These are phyloP conservation scores for Butorides virescens DNA, from an alignment of 2,113 vertebrate genomes.

Conservation along the genomic window DNA sequence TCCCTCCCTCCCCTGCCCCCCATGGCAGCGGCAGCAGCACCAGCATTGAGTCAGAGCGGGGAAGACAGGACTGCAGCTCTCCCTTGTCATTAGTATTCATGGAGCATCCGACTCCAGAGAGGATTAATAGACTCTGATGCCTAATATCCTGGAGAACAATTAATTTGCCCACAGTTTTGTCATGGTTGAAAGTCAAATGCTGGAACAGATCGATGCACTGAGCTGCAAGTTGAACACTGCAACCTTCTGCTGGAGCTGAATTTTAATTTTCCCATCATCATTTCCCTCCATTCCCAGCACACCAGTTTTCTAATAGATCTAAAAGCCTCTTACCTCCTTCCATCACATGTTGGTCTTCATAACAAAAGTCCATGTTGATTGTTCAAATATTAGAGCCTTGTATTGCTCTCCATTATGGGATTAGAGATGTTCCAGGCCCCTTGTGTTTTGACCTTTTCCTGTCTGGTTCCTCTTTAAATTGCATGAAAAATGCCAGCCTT, in stretches of 20 bases:
- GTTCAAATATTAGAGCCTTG: conserved; percentile 38
- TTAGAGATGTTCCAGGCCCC: conserved; percentile 23
- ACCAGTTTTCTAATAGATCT: conserved; percentile 75
- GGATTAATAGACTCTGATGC: conserved; percentile 99
- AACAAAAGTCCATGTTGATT: conserved; percentile 58
- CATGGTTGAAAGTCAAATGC: conserved; percentile 99
- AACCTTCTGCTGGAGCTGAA: conserved; percentile 92
- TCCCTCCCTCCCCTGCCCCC: conserved; percentile 22
- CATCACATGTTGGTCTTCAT: conserved; percentile 61
- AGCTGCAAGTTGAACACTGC: conserved; percentile 87
- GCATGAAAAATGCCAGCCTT: conserved; percentile 50
- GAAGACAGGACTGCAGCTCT: conserved; percentile 81
- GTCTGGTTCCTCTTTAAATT: conserved; percentile 43
- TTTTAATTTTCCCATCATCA: conserved; percentile 94
- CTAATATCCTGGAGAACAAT: conserved; percentile 99
- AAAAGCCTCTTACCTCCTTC: conserved; percentile 71
- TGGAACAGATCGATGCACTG: conserved; percentile 99
- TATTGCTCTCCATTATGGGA: conserved; percentile 55
- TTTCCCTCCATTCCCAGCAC: conserved; percentile 85
- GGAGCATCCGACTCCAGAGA: conserved; percentile 90
- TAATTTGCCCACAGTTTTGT: conserved; percentile 99
- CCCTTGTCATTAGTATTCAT: conserved; percentile 94
- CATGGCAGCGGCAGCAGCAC: conserved; percentile 25
- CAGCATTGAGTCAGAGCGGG: conserved; percentile 46
- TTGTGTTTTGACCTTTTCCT: conserved; percentile 60